A percentile compares a stretch with the other conserved stretches of the same genome.
These are phyloP conservation scores for Drosophila fuyamai DNA, from an alignment of 1,140 invertebrate species.

Conservation along the genomic window DNA sequence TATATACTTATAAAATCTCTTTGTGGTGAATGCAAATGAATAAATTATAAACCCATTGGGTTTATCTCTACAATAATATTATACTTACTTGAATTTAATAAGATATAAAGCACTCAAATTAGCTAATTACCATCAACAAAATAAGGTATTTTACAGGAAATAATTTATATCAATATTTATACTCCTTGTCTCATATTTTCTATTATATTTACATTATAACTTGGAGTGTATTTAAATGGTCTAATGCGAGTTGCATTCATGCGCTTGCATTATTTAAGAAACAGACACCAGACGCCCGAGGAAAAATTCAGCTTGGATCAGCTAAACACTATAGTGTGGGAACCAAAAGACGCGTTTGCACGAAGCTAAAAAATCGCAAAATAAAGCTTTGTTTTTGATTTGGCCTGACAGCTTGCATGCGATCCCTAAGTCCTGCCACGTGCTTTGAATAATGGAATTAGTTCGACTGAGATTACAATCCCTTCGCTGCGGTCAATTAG, in stretches of 20 bases:
- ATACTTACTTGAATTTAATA: no score
- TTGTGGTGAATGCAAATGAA: no score
- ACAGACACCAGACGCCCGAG: slow-evolving; percentile 54
- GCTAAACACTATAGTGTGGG: slow-evolving; percentile 76
- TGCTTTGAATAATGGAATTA: slow-evolving; percentile 75
- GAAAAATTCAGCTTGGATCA: slow-evolving; percentile 65
- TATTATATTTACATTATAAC: not conserved
- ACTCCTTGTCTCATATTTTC: not conserved
- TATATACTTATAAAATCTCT: no score
- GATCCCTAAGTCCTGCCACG: slow-evolving; percentile 71
- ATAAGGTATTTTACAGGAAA: no score
- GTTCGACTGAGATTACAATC: slow-evolving; percentile 56
- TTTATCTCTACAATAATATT: no score
- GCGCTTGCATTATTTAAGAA: slow-evolving; percentile 56
- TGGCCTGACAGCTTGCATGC: slow-evolving; percentile 38
- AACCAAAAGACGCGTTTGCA: slow-evolving; percentile 61
- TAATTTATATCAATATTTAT: not conserved
- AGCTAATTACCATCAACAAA: no score
- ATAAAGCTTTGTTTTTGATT: slow-evolving; percentile 34
- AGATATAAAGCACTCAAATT: no score
- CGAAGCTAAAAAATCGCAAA: slow-evolving; percentile 4
- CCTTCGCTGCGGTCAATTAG: slow-evolving; percentile 73
- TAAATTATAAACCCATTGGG: no score
- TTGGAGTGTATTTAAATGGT: slow-evolving; percentile 4
- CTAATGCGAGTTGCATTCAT: slow-evolving; percentile 43